phyloP scores from a whole-genome alignment of 2,888 invertebrate genomes.

The Pegoplata infirma region DNA sequence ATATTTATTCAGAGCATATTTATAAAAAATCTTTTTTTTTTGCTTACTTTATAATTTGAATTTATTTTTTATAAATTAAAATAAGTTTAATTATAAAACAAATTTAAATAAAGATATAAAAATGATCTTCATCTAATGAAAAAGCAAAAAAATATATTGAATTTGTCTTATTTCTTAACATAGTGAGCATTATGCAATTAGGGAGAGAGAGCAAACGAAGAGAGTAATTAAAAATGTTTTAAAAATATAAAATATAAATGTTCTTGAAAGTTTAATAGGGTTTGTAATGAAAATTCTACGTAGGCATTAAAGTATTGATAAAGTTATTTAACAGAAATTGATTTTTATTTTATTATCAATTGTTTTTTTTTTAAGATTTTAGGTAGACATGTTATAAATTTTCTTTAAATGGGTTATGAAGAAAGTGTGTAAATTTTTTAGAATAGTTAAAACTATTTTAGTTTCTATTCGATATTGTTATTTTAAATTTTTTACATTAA shows the following conservation, averaged over 20 bases:
- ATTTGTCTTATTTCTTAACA: conserved; percentile 45
- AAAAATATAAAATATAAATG: conserved; percentile 29
- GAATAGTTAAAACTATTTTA: too few species aligned
- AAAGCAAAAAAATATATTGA: conserved; percentile 51
- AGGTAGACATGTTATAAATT: too few species aligned
- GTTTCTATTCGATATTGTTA: too few species aligned
- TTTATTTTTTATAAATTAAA: conserved; percentile 56
- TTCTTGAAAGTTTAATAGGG: conserved; percentile 40
- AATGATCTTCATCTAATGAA: conserved; percentile 52
- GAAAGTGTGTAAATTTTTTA: too few species aligned
- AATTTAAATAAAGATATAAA: conserved; percentile 54
- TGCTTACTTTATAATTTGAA: conserved; percentile 52
- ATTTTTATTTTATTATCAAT: too few species aligned
- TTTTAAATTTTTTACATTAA: too few species aligned
- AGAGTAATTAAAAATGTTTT: not conserved
- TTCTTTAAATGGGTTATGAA: too few species aligned
- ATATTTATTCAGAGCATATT: conserved; percentile 47
- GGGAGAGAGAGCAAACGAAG: conserved; percentile 3
- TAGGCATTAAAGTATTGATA: not conserved
- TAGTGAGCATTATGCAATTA: conserved; percentile 46
- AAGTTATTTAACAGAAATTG: not conserved
- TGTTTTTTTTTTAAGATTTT: too few species aligned
- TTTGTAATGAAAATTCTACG: not conserved
- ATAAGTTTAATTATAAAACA: conserved; percentile 49
- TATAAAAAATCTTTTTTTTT: conserved; percentile 44